These are phyloP conservation scores for Diarsia mendica DNA, from an alignment of 2,888 invertebrate species.

Conservation along the genomic window DNA sequence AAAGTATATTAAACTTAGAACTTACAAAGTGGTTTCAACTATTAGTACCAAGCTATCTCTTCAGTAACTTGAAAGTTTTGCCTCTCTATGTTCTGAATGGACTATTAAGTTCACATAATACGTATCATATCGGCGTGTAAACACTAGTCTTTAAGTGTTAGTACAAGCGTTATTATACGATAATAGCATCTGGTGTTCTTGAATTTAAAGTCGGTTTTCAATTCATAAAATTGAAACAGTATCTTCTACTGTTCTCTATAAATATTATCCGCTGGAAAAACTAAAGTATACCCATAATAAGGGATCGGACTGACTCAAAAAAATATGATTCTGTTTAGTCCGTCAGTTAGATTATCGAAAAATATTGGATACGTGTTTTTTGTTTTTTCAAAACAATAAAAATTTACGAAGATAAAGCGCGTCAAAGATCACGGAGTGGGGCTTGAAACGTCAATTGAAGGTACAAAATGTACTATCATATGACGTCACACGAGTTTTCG, in stretches of 20 bases:
- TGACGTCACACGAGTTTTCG: no score
- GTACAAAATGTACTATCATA: no score
- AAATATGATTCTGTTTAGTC: no score
- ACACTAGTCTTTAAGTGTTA: slow-evolving; percentile 25
- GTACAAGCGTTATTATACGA: background rate
- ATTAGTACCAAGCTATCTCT: slow-evolving; percentile 52
- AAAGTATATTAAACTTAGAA: slow-evolving; percentile 53
- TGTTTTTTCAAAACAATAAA: no score
- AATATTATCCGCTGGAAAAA: no score
- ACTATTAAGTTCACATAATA: slow-evolving; percentile 48
- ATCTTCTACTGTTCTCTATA: rapidly evolving
- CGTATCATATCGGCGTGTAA: slow-evolving; percentile 40
- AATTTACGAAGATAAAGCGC: no score
- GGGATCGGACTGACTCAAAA: no score
- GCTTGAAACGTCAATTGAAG: no score
- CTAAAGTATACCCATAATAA: no score
- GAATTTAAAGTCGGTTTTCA: background rate
- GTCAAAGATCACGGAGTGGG: no score
- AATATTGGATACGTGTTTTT: no score
- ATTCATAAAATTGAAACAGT: background rate
- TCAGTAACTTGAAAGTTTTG: slow-evolving; percentile 51
- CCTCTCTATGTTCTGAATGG: slow-evolving; percentile 36
- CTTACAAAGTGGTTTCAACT: slow-evolving; percentile 57
- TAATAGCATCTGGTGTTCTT: background rate
- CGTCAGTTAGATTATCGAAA: no score